These are phyloP conservation scores for Cylindroiulus punctatus DNA, from an alignment of 2,888 invertebrate species.

Conservation along the genomic window DNA sequence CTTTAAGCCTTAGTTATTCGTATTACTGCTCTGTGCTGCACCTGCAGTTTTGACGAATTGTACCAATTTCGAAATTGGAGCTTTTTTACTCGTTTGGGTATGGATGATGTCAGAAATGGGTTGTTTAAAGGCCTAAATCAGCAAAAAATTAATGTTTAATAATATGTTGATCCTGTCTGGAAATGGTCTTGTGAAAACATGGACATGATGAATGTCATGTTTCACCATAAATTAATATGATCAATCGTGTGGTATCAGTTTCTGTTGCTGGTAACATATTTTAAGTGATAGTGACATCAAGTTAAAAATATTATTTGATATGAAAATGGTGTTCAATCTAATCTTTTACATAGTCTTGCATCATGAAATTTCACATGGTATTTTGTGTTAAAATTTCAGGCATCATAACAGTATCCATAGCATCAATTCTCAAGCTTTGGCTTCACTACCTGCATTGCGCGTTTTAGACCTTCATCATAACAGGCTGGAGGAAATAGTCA, in stretches of 20 bases:
- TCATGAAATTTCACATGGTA: not conserved
- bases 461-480: slow-evolving; percentile 75
- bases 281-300: too few species aligned
- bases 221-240: too few species aligned
- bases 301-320: too few species aligned
- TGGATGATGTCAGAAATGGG: too few species aligned
- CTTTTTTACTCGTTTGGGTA: too few species aligned
- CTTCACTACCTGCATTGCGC: slow-evolving; percentile 70
- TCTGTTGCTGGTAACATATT: not conserved
- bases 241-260: not conserved
- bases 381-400: slow-evolving; percentile 63
- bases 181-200: not conserved
- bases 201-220: not conserved
- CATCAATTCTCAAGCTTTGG: slow-evolving; percentile 68
- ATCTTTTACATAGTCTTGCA: not conserved
- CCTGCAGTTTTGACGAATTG: slow-evolving; percentile 50
- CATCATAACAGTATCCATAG: slow-evolving; percentile 69
- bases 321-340: not conserved
- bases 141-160: too few species aligned
- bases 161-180: too few species aligned
- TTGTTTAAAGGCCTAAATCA: too few species aligned
- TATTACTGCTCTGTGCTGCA: not conserved
- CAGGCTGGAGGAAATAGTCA: slow-evolving; percentile 71
- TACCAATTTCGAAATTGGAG: too few species aligned
- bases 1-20: not conserved